Conservation (phyloP, 2,888 invertebrate species). For the Rhagophthalmus giganteus region DNA sequence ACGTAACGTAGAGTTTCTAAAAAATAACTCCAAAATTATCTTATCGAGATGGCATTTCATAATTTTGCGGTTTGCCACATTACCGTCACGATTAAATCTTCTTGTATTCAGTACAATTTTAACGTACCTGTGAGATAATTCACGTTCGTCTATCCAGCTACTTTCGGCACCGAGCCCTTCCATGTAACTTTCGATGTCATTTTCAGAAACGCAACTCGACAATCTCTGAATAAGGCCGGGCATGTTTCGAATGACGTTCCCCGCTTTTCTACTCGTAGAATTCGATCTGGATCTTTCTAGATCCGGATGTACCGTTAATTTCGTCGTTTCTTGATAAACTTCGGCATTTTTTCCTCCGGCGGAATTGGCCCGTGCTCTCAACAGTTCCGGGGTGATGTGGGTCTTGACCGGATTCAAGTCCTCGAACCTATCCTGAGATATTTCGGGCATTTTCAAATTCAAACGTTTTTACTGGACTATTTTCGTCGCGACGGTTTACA, state of each 20-base stretch:
- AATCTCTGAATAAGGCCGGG: conserved; percentile 19
- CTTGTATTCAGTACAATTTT: too few species aligned
- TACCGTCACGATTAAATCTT: too few species aligned
- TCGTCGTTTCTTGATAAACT: conserved; percentile 5
- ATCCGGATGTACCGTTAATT: neutral
- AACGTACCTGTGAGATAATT: conserved; percentile 62
- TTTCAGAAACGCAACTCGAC: conserved; percentile 50
- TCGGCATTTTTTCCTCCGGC: conserved; percentile 2
- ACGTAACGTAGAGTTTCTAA: too few species aligned
- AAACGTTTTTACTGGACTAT: neutral
- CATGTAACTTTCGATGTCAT: conserved; percentile 62
- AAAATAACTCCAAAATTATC: too few species aligned
- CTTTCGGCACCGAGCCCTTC: conserved; percentile 56
- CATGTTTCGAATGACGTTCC: conserved; percentile 4
- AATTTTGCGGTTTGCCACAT: too few species aligned
- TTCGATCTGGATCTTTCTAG: neutral
- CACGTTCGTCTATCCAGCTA: conserved; percentile 62
- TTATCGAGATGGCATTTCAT: too few species aligned
- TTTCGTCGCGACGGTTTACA: conserved; percentile 2
- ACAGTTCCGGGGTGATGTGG: conserved; percentile 57
- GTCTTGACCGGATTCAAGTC: conserved; percentile 61
- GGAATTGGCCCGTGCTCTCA: conserved; percentile 62
- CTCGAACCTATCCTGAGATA: conserved; percentile 58
- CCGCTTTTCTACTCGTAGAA: conserved; percentile 7
- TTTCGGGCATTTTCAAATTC: conserved; percentile 59